Evolutionary conservation across 1,140 invertebrate genomes (phyloP), one percentile per base, ranked within the genome.

Genomic region (Pemphigus obesinymphae): DNA sequence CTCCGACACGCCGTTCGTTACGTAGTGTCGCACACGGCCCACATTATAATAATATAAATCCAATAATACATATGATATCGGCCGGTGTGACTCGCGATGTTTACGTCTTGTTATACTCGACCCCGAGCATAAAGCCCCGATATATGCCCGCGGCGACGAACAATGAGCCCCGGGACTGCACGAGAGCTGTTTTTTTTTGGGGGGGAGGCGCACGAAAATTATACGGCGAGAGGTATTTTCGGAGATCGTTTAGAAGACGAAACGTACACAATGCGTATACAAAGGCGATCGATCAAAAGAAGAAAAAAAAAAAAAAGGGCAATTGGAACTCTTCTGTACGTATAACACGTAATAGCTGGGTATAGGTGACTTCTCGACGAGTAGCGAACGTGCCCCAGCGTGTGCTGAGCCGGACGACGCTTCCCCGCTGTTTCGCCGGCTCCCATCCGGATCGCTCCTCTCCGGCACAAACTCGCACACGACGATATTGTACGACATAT

Each of bases 41-140:
- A 6, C 17, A 70, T 43, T 11, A 17, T n/a, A n/a, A n/a, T n/a
- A n/a, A n/a, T n/a, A n/a, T n/a, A n/a, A n/a, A n/a, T n/a, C n/a
- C n/a, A n/a, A n/a, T n/a, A n/a, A n/a, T n/a, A n/a, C n/a, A n/a
- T n/a, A n/a, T n/a, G n/a, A n/a, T n/a, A n/a, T n/a, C n/a, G 37
- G 8, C 37, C 37, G 37, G 43, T 13, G 23, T 29, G 17, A 43
- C 40, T 11, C 72, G 34, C 31, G 73, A 78, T 78, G 75, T 78
- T 78, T 78, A 78, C 75, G 75, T 78, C 75, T 78, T 78, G 75
- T 78, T 78, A 78, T 37, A 78, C 34, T 40, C 10, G 23, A 58
- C 50, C 26, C n/a, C 7, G 48, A n/a, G 53, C n/a, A 58, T 53
- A 78, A 78, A 40, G 53, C 17, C 17, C 7, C 29, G 31, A n/a